These are phyloP conservation scores for Empidonax traillii DNA, from an alignment of 2,113 vertebrate genomes.

Conservation along the genomic window DNA sequence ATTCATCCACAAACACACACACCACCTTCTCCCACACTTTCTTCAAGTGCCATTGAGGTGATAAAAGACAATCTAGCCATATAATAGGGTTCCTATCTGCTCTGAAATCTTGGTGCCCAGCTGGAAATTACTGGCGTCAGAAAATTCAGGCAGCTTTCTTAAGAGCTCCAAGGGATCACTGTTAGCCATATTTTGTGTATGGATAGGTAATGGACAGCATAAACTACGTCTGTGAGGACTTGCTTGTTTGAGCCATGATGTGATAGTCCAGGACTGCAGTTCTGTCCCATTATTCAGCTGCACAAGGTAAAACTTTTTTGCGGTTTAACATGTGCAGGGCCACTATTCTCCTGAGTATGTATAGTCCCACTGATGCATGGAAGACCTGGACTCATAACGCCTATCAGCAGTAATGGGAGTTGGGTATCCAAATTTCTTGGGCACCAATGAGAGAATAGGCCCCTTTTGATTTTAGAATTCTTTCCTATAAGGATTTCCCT, in stretches of 20 bases:
- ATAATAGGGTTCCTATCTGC: background rate
- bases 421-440: conserved; percentile 56
- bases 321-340: background rate
- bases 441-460: conserved; percentile 57
- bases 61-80: background rate
- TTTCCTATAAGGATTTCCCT: conserved; percentile 74
- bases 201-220: background rate
- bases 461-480: conserved; percentile 72
- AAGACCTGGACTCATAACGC: conserved; percentile 38
- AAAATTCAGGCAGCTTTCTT: background rate
- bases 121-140: background rate
- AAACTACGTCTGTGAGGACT: background rate
- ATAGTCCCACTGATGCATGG: background rate
- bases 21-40: background rate
- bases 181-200: background rate
- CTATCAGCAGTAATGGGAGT: conserved; percentile 56
- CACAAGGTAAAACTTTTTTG: background rate
- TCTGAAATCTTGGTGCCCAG: background rate
- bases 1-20: background rate
- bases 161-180: background rate
- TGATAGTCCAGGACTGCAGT: background rate
- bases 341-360: background rate
- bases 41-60: background rate
- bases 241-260: background rate
- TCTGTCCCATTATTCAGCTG: background rate